phyloP scores from a whole-genome alignment of 2,113 vertebrate genomes.

The Chrysochloris asiatica region DNA sequence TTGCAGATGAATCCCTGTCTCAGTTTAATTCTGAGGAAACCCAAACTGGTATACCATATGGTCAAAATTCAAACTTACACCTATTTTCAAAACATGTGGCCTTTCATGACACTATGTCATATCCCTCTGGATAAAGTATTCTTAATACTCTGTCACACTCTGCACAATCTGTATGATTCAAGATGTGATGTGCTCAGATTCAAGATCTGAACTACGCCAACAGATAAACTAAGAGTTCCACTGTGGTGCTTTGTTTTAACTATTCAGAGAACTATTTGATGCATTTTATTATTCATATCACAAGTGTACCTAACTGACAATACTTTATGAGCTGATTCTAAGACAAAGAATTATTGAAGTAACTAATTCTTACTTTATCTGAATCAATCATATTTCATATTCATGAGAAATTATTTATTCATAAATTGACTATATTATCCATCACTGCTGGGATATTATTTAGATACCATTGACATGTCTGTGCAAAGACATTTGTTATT shows the following conservation, averaged over 20 bases:
- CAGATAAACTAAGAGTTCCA: neutral
- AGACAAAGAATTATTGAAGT: neutral
- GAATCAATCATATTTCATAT: neutral
- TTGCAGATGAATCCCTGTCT: neutral
- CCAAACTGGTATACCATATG: neutral
- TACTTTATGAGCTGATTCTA: neutral
- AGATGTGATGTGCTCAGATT: neutral
- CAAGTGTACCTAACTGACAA: neutral
- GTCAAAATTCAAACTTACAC: neutral
- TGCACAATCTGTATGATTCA: neutral
- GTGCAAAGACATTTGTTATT: neutral
- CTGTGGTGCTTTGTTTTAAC: neutral
- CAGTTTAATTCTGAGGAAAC: neutral
- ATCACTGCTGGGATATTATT: neutral
- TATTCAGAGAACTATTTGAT: neutral
- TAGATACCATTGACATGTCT: slow-evolving; percentile 1
- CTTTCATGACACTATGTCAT: neutral
- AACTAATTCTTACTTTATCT: neutral
- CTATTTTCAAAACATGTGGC: neutral
- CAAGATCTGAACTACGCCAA: neutral
- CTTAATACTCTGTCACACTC: neutral
- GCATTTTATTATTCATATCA: neutral
- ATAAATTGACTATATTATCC: neutral
- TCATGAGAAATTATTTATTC: neutral
- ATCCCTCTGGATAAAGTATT: neutral